Conservation (phyloP, 2,888 invertebrate species). For the Sinodicranocentrus sp. region DNA sequence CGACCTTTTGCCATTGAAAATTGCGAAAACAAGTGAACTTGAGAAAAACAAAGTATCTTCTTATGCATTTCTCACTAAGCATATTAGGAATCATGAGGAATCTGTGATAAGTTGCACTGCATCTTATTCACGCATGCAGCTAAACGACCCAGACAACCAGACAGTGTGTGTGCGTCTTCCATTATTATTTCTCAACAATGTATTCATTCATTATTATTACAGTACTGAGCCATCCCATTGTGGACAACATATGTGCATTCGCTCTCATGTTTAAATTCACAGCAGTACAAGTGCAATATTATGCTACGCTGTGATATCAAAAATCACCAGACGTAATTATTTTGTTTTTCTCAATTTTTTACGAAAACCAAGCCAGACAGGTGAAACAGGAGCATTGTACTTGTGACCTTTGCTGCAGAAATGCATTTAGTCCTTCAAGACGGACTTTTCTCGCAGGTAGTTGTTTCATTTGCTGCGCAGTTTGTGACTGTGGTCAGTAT, state of each 20-base stretch:
- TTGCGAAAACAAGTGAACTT: neutral
- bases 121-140: constrained; percentile 12
- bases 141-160: constrained; percentile 44
- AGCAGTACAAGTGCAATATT: too few species aligned
- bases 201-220: too few species aligned
- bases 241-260: too few species aligned
- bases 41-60: constrained; percentile 58
- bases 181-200: constrained; percentile 21
- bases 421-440: neutral
- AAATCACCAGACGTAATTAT: constrained; percentile 20
- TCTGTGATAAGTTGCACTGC: neutral
- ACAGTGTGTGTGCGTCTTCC: constrained; percentile 1
- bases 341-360: constrained; percentile 38
- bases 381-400: constrained; percentile 38
- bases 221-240: too few species aligned
- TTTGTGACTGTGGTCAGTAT: constrained; percentile 13
- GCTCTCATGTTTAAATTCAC: too few species aligned
- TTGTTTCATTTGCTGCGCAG: neutral
- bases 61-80: neutral
- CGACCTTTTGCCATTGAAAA: constrained; percentile 57
- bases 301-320: too few species aligned
- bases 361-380: constrained; percentile 3
- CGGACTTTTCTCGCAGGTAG: neutral
- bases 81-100: neutral
- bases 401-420: constrained; percentile 28